phyloP scores from a whole-genome alignment of 2,888 invertebrate species.

The Lycophotia porphyrea region DNA sequence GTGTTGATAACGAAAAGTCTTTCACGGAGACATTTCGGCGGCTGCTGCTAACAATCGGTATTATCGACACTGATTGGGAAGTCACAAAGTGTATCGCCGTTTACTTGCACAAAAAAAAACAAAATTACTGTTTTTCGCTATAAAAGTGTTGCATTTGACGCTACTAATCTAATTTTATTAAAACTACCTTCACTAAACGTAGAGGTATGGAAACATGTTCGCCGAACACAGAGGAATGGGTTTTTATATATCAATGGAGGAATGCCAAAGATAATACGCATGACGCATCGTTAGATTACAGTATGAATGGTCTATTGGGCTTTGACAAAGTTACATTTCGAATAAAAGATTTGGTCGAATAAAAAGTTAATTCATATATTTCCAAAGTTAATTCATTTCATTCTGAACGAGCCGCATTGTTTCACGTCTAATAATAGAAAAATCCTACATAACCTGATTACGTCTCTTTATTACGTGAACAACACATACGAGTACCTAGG shows the following conservation, averaged over 20 bases:
- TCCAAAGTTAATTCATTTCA: not conserved
- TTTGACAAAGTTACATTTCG: not conserved
- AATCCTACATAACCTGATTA: slow-evolving; percentile 28
- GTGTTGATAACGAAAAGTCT: not conserved
- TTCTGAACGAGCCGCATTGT: not conserved
- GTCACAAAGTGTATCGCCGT: not conserved
- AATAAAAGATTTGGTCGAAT: no score
- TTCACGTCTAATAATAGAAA: not conserved
- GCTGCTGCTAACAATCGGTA: not conserved
- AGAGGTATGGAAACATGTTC: not conserved
- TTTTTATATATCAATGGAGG: no score
- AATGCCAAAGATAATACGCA: not conserved
- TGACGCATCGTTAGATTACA: not conserved
- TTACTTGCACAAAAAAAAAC: not conserved
- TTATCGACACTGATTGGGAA: not conserved
- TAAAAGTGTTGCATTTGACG: not conserved
- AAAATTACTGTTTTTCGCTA: not conserved
- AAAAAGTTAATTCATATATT: no score
- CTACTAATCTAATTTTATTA: not conserved
- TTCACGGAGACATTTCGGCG: not conserved
- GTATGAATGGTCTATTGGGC: not conserved
- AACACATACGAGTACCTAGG: slow-evolving; percentile 10
- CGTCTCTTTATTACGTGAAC: slow-evolving; percentile 19
- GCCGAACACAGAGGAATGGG: no score
- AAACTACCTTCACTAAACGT: not conserved